These are phyloP conservation scores for Apolygus lucorum DNA, from an alignment of 1,140 invertebrate species.

Conservation along the genomic window DNA sequence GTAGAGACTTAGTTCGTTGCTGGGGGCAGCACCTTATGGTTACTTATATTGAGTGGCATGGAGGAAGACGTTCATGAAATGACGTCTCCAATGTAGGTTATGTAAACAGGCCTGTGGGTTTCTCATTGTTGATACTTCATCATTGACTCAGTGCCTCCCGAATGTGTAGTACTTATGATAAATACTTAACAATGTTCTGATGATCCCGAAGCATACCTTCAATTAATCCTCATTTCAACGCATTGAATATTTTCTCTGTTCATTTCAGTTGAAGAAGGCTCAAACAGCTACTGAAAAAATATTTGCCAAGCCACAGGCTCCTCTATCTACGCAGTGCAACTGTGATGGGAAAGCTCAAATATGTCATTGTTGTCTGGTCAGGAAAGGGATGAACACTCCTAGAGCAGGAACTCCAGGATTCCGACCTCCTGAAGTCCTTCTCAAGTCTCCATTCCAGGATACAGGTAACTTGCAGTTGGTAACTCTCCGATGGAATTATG, in stretches of 20 bases:
- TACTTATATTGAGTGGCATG: no score
- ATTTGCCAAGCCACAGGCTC: background rate
- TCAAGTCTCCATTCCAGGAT: conserved; percentile 65
- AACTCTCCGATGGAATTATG: no score
- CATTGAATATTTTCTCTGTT: background rate
- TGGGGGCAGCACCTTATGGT: no score
- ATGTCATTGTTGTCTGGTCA: conserved; percentile 52
- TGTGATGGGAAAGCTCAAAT: conserved; percentile 56
- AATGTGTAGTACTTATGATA: no score
- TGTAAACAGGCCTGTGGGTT: no score
- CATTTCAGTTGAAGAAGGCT: background rate
- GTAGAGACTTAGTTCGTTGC: no score
- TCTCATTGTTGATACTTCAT: no score
- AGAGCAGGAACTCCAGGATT: conserved; percentile 86
- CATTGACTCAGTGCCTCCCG: no score
- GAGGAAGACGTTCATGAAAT: no score
- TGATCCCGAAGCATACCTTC: background rate
- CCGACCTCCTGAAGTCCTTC: conserved; percentile 76
- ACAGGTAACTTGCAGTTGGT: no score
- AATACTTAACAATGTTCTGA: no score
- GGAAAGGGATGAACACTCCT: conserved; percentile 52
- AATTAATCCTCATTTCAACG: background rate
- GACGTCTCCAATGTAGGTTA: no score
- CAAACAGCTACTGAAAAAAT: background rate
- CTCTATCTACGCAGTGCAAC: conserved; percentile 39